Base-by-base conservation (phyloP, 1,140 invertebrate genomes). In the Bombus picipes region DNA sequence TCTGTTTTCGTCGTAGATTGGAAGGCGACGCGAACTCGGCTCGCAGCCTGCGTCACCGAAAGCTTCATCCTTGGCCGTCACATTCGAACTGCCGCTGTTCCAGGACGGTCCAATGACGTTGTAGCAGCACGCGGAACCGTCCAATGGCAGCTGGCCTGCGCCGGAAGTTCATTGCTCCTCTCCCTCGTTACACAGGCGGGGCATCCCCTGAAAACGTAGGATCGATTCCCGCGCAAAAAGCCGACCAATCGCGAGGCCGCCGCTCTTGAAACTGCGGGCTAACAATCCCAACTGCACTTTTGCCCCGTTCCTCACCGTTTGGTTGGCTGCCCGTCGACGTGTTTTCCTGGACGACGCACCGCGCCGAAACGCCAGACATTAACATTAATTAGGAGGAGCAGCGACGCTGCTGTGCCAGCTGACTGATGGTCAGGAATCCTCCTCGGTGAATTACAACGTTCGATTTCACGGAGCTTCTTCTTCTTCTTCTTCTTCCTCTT, bases 221-320 rank as follows among this genome's bases (percentile, higher is more conserved):
- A 92, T 92, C 91, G 91, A 92, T 92, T 89, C 88, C 86, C 91
- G 91, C 91, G 91, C 89, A 92, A 92, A 92, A 92, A 91, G 73
- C 68, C 80, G 72, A 71, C 85, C 87, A 88, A 88, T 88, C 85
- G 80, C 25, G 25, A 8, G 39, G 3, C 70, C 28, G 28, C 5
- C 18, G 59, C 66, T 71, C 88, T 68, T 78, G 76, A 74, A 85
- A 88, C 75, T 84, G 79, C 81, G 39, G 59, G 18, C 76, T 37
- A 85, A 89, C 82, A 84, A 81, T 77, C 75, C 41, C 34, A 81
- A 85, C 77, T 80, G 57, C 76, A 74, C 70, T 68, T 81, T 81
- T n/a, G 78, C 18, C 28, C 68, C 41, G n/a, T 53, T 81, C 25
- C 83, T 25, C 28, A 53, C 68, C 39, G 83, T 71, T 53, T 41